Base-by-base conservation (phyloP, 2,797 vertebrate species). In the Melanotaenia nigrans region DNA sequence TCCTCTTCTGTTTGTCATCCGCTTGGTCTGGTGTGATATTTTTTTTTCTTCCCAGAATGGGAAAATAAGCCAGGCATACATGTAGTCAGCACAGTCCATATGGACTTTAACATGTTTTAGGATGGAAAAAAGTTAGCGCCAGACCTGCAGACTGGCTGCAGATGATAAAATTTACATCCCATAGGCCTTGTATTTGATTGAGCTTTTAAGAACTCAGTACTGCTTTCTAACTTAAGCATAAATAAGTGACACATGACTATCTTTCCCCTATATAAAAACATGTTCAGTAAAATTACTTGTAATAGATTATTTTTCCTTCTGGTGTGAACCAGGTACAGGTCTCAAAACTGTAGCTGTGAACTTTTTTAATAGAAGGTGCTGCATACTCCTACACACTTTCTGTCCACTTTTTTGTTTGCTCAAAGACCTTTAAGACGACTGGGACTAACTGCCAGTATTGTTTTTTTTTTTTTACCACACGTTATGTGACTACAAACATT, bases 331-430 rank as follows among this genome's bases (percentile, higher is more conserved):
- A 4, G 35, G 20, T 30, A 24, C 25, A 20, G 24, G 5, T 62
- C 54, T 35, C n/a, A 11, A 75, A 75, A 76, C 68, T 9, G 42
- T 53, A 59, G 33, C 66, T 61, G 35, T 49, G 30, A 71, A 64
- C 61, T 64, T 68, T 69, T 51, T 66, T 2, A 45, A 36, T 53
- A 49, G 24, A 51, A 40, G 59, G 51, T 25, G 42, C 42, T 54
- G 32, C 49, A n/a, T 35, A 36, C 53, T 30, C 68, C 58, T 55
- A 62, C 60, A 16, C 73, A 16, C 33, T 70, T 30, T 42, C 35
- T 58, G 25, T 25, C 36, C 62, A 32, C 51, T 54, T 61, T 33
- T 0, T 54, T 18, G 45, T 32, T 51, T 25, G 8, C 28, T 60
- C 56, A 60, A 45, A 42, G 77, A 69, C 36, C 36, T 56, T 49